A percentile compares a stretch with the other conserved stretches of the same genome.
Conservation (phyloP, 2,888 invertebrate genomes). For the Amiota mariae region DNA sequence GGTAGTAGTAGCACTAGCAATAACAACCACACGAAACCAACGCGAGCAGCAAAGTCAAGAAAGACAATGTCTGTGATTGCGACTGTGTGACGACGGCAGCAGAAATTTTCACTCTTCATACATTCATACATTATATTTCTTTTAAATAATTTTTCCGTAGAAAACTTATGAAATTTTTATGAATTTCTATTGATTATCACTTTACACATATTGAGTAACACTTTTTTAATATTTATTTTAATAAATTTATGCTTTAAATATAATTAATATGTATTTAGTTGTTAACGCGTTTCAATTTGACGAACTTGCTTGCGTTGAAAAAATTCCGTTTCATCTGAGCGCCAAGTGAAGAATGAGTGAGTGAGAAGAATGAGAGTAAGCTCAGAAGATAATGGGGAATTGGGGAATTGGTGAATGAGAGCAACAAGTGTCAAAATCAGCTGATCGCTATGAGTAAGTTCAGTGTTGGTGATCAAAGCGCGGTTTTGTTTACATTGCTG, state of each 20-base stretch:
- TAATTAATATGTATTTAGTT: constrained; percentile 44
- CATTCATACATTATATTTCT: too few species aligned
- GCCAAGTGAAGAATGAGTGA: neutral
- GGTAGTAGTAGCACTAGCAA: neutral
- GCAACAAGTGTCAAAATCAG: constrained; percentile 62
- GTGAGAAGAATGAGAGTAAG: neutral
- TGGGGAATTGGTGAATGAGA: constrained; percentile 35
- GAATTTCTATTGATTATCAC: constrained; percentile 23
- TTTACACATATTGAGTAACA: constrained; percentile 9
- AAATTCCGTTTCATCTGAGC: constrained; percentile 50
- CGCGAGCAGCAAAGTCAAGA: too few species aligned
- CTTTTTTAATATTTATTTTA: constrained; percentile 35
- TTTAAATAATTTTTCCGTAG: neutral
- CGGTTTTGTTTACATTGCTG: constrained; percentile 38
- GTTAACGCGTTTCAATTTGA: constrained; percentile 24
- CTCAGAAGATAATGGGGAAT: too few species aligned
- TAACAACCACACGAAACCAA: neutral
- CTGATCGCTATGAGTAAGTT: constrained; percentile 45
- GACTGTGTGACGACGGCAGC: constrained; percentile 21
- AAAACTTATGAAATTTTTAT: constrained; percentile 19
- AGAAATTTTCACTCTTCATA: constrained; percentile 19
- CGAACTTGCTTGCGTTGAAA: constrained; percentile 41
- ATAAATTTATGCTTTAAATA: constrained; percentile 42
- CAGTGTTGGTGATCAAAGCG: constrained; percentile 24
- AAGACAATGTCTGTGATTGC: constrained; percentile 19